Evolutionary conservation across 2,797 vertebrate species (phyloP).

Genomic region (Clarias laeviceps): DNA sequence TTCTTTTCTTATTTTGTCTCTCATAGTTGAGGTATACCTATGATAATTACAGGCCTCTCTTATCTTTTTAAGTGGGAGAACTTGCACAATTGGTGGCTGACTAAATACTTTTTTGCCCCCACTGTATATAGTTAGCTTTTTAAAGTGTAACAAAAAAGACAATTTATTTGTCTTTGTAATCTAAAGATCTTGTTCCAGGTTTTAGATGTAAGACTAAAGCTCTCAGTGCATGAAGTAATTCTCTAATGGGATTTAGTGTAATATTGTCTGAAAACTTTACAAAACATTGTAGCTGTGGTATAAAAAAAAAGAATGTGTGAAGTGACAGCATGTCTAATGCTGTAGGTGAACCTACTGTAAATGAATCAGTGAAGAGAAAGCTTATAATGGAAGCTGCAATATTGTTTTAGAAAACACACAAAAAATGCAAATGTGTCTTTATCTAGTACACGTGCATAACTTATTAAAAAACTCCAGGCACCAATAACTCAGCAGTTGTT

Average conservation of each 20-base stretch:
- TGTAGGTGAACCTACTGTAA: not conserved
- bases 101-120: too few species aligned
- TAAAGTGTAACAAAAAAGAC: not conserved
- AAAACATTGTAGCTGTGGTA: not conserved
- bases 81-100: too few species aligned
- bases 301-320: not conserved
- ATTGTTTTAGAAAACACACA: slow-evolving; percentile 19
- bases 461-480: slow-evolving; percentile 22
- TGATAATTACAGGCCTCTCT: too few species aligned
- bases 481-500: slow-evolving; percentile 19
- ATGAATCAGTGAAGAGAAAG: not conserved
- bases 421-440: slow-evolving; percentile 22
- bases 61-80: too few species aligned
- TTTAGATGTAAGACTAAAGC: not conserved
- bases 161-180: not conserved
- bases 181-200: not conserved
- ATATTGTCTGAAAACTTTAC: not conserved
- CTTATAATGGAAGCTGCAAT: slow-evolving; percentile 8
- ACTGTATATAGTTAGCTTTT: not conserved
- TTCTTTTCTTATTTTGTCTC: too few species aligned
- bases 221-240: not conserved
- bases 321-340: not conserved
- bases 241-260: not conserved
- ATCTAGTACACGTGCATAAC: slow-evolving; percentile 10
- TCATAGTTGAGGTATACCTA: too few species aligned